Conservation (phyloP, 1,140 invertebrate species). For the Neocloeon triangulifer region DNA sequence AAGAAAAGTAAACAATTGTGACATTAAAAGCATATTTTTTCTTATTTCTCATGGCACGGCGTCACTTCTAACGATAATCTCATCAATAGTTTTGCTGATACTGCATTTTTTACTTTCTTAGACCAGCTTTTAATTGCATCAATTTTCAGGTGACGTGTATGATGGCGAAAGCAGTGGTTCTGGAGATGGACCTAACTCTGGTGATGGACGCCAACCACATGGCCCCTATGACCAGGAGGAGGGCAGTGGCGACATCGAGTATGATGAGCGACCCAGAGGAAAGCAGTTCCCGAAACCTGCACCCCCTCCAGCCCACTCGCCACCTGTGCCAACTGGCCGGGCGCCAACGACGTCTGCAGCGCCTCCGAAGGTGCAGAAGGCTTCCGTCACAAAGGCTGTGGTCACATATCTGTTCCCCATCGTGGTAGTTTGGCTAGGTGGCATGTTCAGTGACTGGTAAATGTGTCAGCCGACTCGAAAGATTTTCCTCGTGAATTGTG, state of each 20-base stretch:
- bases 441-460: conserved; percentile 51
- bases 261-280: conserved; percentile 2
- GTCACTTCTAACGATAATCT: not conserved
- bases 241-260: conserved; percentile 8
- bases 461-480: no score
- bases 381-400: conserved; percentile 26
- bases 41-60: conserved; percentile 1
- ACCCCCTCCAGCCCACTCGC: conserved; percentile 1
- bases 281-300: not conserved
- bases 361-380: not conserved
- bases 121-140: conserved; percentile 3
- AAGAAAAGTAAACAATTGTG: no score
- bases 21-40: no score
- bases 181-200: conserved; percentile 19
- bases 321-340: not conserved
- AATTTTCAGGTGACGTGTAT: conserved; percentile 22
- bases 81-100: not conserved
- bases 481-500: no score
- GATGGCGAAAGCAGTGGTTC: conserved; percentile 32
- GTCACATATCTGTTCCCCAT: conserved; percentile 53
- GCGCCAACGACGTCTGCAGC: conserved; percentile 1
- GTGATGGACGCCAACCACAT: no score
- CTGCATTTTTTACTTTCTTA: not conserved
- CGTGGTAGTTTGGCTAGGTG: conserved; percentile 61
- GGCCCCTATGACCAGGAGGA: conserved; percentile 10